Percentiles rank a stretch among this genome's conserved stretches.
phyloP scores from a whole-genome alignment of 2,888 invertebrate species.

The Serrognathus titanus region DNA sequence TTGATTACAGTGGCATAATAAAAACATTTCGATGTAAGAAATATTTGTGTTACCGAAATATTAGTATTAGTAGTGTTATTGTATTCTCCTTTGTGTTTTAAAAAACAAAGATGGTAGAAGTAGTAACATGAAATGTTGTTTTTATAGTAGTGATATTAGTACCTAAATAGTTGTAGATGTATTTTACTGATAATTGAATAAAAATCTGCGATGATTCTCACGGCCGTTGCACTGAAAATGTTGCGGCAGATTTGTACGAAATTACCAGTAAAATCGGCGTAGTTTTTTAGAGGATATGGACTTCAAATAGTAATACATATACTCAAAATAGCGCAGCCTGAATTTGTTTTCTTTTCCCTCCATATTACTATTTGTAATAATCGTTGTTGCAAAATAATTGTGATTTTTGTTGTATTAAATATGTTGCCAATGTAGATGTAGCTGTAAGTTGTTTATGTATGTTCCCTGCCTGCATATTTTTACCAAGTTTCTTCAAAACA shows the following conservation, averaged over 20 bases:
- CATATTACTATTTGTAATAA: neutral
- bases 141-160: conserved; percentile 16
- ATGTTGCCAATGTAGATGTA: neutral
- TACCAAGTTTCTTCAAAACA: neutral
- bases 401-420: neutral
- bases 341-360: neutral
- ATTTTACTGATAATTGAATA: neutral
- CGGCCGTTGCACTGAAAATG: neutral
- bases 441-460: neutral
- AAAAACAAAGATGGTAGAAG: conserved; percentile 4
- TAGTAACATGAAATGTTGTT: conserved; percentile 10
- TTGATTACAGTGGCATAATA: too few species aligned
- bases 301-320: conserved; percentile 1
- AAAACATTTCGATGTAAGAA: too few species aligned
- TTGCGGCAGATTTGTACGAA: neutral
- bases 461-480: neutral
- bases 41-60: too few species aligned
- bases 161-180: neutral
- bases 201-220: neutral
- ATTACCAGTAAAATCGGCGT: neutral
- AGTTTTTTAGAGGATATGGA: neutral
- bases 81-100: neutral
- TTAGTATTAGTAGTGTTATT: neutral
- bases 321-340: neutral
- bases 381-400: neutral